Percentiles rank a stretch among this genome's conserved stretches.
These are phyloP conservation scores for Procambarus virginalis DNA, from an alignment of 1,140 invertebrate genomes.

Conservation along the genomic window DNA sequence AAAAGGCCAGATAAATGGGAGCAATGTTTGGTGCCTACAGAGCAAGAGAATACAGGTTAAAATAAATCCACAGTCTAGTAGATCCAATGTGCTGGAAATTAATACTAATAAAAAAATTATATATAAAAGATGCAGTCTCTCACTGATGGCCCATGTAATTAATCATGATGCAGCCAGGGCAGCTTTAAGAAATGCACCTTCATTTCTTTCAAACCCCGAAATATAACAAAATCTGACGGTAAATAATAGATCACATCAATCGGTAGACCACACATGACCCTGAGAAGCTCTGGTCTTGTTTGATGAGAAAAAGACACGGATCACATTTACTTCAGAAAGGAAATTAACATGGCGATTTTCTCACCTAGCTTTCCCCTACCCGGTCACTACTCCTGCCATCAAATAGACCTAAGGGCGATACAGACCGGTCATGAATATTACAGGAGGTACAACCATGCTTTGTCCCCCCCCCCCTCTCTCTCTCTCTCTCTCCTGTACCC, in stretches of 20 bases:
- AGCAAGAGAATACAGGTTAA: too few relatives aligned
- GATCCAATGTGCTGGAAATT: too few relatives aligned
- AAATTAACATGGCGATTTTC: not conserved
- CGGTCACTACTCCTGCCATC: not conserved
- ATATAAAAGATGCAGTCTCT: too few relatives aligned
- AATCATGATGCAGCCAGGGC: too few relatives aligned
- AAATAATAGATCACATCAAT: not conserved
- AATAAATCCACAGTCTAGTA: too few relatives aligned
- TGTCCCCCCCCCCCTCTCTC: not conserved
- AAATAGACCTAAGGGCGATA: not conserved
- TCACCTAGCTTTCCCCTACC: not conserved
- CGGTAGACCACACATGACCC: not conserved
- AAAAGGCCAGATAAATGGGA: too few relatives aligned
- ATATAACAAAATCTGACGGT: too few relatives aligned
- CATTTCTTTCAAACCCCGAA: too few relatives aligned
- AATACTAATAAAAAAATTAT: too few relatives aligned
- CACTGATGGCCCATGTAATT: too few relatives aligned
- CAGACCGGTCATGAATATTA: not conserved
- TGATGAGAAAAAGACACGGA: constrained; percentile 1
- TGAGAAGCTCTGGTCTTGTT: not conserved
- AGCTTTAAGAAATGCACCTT: too few relatives aligned
- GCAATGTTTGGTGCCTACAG: too few relatives aligned
- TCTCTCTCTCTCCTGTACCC: not conserved
- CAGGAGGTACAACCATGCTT: constrained; percentile 45
- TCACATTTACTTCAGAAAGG: not conserved